These are phyloP conservation scores for Lordiphosa fenestrarum DNA, from an alignment of 2,888 invertebrate genomes.

Conservation along the genomic window DNA sequence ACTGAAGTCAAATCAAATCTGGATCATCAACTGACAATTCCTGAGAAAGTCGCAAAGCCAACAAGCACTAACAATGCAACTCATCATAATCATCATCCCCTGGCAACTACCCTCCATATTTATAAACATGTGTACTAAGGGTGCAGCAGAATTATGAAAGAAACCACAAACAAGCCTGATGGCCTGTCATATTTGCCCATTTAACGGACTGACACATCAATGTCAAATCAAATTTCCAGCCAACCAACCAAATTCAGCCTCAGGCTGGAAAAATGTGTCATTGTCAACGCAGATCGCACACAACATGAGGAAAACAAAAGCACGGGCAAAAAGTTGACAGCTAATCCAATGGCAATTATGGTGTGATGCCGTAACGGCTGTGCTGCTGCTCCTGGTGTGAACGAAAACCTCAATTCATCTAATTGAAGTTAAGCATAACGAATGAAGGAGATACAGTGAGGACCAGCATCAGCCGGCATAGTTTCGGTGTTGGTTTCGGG, in stretches of 20 bases:
- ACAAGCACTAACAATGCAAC: slow-evolving; percentile 49
- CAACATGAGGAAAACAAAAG: slow-evolving; percentile 33
- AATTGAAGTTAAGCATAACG: slow-evolving; percentile 76
- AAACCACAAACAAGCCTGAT: slow-evolving; percentile 51
- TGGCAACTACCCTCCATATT: slow-evolving; percentile 46
- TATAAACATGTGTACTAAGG: neutral
- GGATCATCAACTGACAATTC: slow-evolving; percentile 63
- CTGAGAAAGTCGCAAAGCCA: slow-evolving; percentile 58
- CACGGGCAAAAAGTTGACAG: slow-evolving; percentile 69
- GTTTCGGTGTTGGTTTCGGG: slow-evolving; percentile 15
- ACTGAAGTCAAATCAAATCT: slow-evolving; percentile 45
- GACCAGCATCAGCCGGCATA: slow-evolving; percentile 59
- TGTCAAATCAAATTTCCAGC: slow-evolving; percentile 71
- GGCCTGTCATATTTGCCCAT: slow-evolving; percentile 71
- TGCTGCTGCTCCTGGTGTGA: slow-evolving; percentile 37
- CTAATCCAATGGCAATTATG: slow-evolving; percentile 76
- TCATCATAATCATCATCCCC: slow-evolving; percentile 40
- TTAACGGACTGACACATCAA: slow-evolving; percentile 78
- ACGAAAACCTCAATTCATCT: slow-evolving; percentile 62
- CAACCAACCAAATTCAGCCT: slow-evolving; percentile 35
- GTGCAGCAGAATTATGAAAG: slow-evolving; percentile 13
- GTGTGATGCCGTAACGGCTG: slow-evolving; percentile 53
- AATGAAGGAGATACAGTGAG: slow-evolving; percentile 28
- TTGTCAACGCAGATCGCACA: slow-evolving; percentile 65
- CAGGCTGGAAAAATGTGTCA: slow-evolving; percentile 57